A percentile compares a stretch with the other conserved stretches of the same genome.
These are phyloP conservation scores for Heliconius congener DNA, from an alignment of 1,140 invertebrate species.

Conservation along the genomic window DNA sequence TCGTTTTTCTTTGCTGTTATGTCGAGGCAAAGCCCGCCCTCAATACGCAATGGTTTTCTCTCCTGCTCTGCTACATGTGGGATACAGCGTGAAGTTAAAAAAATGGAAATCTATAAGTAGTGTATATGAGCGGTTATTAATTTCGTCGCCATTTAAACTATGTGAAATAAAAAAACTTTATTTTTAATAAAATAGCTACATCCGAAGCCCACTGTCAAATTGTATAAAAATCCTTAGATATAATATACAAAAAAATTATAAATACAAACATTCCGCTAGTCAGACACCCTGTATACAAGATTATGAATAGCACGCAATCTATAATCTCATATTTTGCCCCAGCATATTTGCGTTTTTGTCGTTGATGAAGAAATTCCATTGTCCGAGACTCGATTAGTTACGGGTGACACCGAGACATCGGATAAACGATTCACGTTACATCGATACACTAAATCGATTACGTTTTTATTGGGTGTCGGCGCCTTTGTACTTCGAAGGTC, in stretches of 20 bases:
- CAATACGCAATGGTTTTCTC: too few species aligned
- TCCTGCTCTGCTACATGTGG: too few species aligned
- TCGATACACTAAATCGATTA: constrained; percentile 65
- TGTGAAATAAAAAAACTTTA: too few species aligned
- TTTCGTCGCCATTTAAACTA: too few species aligned
- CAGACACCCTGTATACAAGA: constrained; percentile 47
- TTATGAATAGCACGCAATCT: constrained; percentile 48
- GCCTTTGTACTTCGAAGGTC: constrained; percentile 46
- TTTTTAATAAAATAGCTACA: too few species aligned
- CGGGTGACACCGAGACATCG: constrained; percentile 53
- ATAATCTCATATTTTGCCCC: constrained; percentile 62
- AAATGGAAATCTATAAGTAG: too few species aligned
- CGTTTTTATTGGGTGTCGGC: constrained; percentile 50
- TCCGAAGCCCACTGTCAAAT: too few species aligned
- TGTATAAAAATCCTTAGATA: neutral
- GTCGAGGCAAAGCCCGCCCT: too few species aligned
- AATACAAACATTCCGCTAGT: neutral
- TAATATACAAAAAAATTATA: neutral
- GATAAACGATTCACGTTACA: constrained; percentile 65
- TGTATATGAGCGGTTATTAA: too few species aligned
- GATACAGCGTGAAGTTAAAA: too few species aligned
- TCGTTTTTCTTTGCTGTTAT: too few species aligned
- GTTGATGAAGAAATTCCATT: constrained; percentile 68
- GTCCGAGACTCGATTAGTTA: constrained; percentile 54
- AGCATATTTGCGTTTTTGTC: constrained; percentile 62